phyloP scores from a whole-genome alignment of 37 sponge, comb jelly and placozoan species.

The Crambe crambe region DNA sequence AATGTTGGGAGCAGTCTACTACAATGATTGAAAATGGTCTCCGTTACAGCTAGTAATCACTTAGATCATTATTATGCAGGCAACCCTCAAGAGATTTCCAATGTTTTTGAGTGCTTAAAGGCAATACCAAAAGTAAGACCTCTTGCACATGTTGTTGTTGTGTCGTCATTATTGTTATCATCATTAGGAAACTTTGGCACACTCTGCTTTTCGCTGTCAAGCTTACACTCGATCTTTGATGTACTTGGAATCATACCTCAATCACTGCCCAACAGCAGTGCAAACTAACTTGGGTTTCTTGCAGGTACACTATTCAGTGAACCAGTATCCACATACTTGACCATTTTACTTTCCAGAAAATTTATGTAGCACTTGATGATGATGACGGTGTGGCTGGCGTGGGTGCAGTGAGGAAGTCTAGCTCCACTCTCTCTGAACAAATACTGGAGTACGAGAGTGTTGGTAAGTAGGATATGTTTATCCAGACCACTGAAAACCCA shows the following conservation, averaged over 20 bases:
- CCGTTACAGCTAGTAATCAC: not conserved
- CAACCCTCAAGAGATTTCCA: conserved; percentile 24
- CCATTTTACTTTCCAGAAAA: conserved; percentile 25
- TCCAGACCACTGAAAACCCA: too few species aligned
- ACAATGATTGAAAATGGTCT: too few species aligned
- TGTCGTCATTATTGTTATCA: not conserved
- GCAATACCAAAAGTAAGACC: conserved; percentile 51
- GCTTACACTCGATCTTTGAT: conserved; percentile 82
- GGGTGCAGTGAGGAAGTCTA: conserved; percentile 37
- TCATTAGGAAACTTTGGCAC: conserved; percentile 66
- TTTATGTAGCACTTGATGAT: conserved; percentile 80
- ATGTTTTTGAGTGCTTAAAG: conserved; percentile 25
- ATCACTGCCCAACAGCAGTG: conserved; percentile 2
- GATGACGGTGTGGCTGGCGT: conserved; percentile 77
- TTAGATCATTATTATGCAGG: not conserved
- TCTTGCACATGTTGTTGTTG: not conserved
- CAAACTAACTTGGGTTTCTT: conserved; percentile 66
- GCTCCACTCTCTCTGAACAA: conserved; percentile 58
- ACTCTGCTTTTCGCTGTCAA: conserved; percentile 77
- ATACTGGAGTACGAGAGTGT: conserved; percentile 62
- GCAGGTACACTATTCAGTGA: too few species aligned
- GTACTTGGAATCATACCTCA: conserved; percentile 60
- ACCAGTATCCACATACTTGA: not conserved
- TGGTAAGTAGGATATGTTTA: conserved; percentile 32
- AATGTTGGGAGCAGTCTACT: too few species aligned